Conservation (phyloP, 2,113 vertebrate species). For the Malurus cyaneus region DNA sequence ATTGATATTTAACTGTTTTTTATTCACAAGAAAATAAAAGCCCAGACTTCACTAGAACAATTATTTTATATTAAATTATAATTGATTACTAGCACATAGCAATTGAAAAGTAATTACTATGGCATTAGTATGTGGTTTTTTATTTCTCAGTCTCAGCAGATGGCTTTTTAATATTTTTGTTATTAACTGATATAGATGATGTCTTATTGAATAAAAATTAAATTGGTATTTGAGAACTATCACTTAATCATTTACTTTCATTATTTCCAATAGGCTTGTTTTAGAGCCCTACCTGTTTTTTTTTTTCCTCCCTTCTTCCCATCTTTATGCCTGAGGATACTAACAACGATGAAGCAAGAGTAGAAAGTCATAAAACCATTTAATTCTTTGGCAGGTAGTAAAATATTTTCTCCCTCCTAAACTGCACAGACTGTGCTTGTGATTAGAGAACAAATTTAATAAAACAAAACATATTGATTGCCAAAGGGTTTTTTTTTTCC, state of each 20-base stretch:
- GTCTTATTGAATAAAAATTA: neutral
- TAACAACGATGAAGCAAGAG: neutral
- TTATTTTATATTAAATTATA: constrained; percentile 20
- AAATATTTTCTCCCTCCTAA: neutral
- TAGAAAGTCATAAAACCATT: neutral
- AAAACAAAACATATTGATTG: constrained; percentile 34
- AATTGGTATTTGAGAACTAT: neutral
- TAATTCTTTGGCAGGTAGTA: constrained; percentile 3
- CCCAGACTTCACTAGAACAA: neutral
- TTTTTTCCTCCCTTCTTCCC: neutral
- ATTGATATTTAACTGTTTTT: constrained; percentile 7
- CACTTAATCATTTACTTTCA: neutral
- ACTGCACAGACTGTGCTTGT: neutral
- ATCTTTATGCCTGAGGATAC: neutral
- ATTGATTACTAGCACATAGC: constrained; percentile 10
- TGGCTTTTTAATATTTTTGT: constrained; percentile 28
- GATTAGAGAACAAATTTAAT: constrained; percentile 36
- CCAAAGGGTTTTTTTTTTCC: neutral
- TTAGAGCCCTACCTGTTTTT: neutral
- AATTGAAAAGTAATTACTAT: constrained; percentile 21
- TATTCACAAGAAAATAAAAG: neutral
- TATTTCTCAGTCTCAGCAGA: neutral
- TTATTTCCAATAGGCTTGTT: neutral
- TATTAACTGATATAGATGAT: constrained; percentile 10
- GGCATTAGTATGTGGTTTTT: neutral